Conservation (phyloP, 1,140 invertebrate species). For the Drosophila nigromelanica region DNA sequence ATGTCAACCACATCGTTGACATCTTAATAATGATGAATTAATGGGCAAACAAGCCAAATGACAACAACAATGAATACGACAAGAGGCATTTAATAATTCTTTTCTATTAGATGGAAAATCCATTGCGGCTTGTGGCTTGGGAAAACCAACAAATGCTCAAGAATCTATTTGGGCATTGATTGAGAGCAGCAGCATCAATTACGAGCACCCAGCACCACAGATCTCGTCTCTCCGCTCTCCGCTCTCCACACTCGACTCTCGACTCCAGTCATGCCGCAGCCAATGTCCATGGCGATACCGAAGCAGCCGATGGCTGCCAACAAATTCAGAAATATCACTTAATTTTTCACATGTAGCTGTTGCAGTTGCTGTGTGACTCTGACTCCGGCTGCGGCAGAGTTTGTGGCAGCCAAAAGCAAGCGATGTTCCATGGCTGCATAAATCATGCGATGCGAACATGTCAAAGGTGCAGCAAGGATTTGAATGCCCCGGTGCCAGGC, state of each 20-base stretch:
- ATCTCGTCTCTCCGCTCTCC: constrained; percentile 20
- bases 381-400: constrained; percentile 15
- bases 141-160: constrained; percentile 41
- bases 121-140: constrained; percentile 45
- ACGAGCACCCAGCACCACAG: constrained; percentile 29
- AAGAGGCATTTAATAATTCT: constrained; percentile 70
- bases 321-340: constrained; percentile 82
- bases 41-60: constrained; percentile 73
- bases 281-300: constrained; percentile 9
- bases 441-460: constrained; percentile 77
- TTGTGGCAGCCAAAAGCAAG: constrained; percentile 43
- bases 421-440: constrained; percentile 76
- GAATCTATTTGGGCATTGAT: constrained; percentile 71
- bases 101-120: constrained; percentile 68
- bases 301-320: constrained; percentile 63
- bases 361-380: constrained; percentile 2
- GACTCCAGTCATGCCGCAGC: constrained; percentile 3
- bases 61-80: constrained; percentile 54
- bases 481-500: constrained; percentile 58
- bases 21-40: constrained; percentile 83
- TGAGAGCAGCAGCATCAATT: constrained; percentile 77
- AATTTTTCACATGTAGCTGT: constrained; percentile 75
- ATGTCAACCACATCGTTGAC: constrained; percentile 79
- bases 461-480: constrained; percentile 82
- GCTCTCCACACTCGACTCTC: neutral